phyloP scores from a whole-genome alignment of 1,140 invertebrate genomes.

The Agrypnia vestita region DNA sequence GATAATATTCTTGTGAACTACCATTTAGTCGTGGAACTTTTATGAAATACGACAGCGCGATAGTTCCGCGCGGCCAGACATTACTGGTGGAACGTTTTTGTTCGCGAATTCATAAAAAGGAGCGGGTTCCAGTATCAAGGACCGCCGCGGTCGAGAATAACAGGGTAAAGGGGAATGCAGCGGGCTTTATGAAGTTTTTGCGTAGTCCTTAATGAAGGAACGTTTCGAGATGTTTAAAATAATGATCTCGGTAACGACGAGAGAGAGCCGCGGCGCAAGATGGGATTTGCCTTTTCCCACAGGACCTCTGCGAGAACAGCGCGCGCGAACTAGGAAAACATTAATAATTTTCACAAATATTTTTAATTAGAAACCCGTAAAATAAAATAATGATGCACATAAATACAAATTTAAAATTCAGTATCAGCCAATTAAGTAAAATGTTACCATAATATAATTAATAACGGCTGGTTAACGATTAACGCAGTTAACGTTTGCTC shows the following conservation, averaged over 20 bases:
- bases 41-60: slow-evolving; percentile 57
- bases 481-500: too few species aligned
- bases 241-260: slow-evolving; percentile 39
- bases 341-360: too few species aligned
- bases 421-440: too few species aligned
- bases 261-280: background rate
- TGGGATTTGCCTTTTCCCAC: background rate
- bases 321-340: too few species aligned
- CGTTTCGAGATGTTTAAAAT: slow-evolving; percentile 25
- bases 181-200: slow-evolving; percentile 37
- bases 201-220: slow-evolving; percentile 34
- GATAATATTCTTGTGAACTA: slow-evolving; percentile 60
- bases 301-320: background rate
- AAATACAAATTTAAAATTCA: too few species aligned
- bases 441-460: too few species aligned
- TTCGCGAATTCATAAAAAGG: slow-evolving; percentile 40
- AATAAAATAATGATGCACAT: too few species aligned
- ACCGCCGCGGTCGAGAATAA: slow-evolving; percentile 20
- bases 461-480: too few species aligned
- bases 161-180: slow-evolving; percentile 46
- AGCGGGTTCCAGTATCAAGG: slow-evolving; percentile 27
- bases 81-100: slow-evolving; percentile 47
- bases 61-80: slow-evolving; percentile 56
- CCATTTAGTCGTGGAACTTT: slow-evolving; percentile 58
- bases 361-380: too few species aligned